These are phyloP conservation scores for Andricus quercusramuli DNA, from an alignment of 2,888 invertebrate species.

Conservation along the genomic window DNA sequence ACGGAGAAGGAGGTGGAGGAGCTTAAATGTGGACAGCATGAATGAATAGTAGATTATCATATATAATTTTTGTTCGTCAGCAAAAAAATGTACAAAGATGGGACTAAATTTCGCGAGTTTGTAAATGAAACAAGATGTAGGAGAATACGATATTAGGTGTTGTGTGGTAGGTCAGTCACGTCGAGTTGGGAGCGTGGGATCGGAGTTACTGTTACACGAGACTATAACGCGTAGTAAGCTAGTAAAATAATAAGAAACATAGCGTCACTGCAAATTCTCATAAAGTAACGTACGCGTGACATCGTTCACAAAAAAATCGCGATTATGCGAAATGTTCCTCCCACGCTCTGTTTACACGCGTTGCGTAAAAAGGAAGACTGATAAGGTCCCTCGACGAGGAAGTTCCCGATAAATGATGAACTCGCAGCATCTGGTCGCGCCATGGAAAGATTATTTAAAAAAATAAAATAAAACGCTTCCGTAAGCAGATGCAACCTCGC, in stretches of 20 bases:
- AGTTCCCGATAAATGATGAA: slow-evolving; percentile 23
- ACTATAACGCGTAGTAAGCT: slow-evolving; percentile 50
- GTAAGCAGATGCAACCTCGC: not conserved
- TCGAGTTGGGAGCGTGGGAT: slow-evolving; percentile 72
- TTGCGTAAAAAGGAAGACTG: slow-evolving; percentile 56
- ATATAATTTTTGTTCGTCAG: no score
- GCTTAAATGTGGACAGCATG: no score
- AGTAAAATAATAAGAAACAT: slow-evolving; percentile 54
- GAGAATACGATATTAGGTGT: slow-evolving; percentile 18
- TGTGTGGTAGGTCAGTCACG: slow-evolving; percentile 68
- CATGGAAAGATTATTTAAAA: not conserved
- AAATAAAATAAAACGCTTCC: not conserved
- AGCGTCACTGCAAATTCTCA: slow-evolving; percentile 46
- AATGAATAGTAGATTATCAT: no score
- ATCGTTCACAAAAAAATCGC: slow-evolving; percentile 44
- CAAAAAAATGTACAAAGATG: not conserved
- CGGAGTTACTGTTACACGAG: slow-evolving; percentile 62
- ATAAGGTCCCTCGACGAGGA: slow-evolving; percentile 43
- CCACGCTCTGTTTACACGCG: slow-evolving; percentile 53
- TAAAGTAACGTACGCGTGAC: slow-evolving; percentile 50
- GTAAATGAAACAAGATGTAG: not conserved
- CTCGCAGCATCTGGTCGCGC: not conserved
- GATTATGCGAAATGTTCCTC: slow-evolving; percentile 47
- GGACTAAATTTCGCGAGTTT: not conserved
- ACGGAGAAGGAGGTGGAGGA: no score